phyloP scores from a whole-genome alignment of 2,888 invertebrate species.

The Arrhopalites spinosus region DNA sequence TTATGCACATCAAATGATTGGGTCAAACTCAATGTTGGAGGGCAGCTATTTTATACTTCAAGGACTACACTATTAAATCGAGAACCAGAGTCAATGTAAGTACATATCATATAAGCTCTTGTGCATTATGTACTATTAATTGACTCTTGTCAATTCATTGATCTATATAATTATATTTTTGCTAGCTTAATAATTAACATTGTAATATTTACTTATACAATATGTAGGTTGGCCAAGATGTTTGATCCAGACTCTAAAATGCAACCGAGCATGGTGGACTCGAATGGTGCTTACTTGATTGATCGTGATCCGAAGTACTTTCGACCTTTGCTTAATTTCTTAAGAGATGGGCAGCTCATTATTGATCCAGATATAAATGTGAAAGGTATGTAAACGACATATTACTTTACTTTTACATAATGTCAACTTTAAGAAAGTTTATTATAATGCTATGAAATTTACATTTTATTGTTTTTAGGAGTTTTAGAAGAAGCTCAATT shows the following conservation, averaged over 20 bases:
- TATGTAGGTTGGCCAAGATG: slow-evolving; percentile 68
- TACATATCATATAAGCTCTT: too few relatives aligned
- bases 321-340: slow-evolving; percentile 92
- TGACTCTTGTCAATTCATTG: too few relatives aligned
- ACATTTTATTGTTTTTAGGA: slow-evolving; percentile 57
- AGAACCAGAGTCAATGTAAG: slow-evolving; percentile 83
- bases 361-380: slow-evolving; percentile 82
- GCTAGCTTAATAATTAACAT: too few relatives aligned
- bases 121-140: too few relatives aligned
- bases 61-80: slow-evolving; percentile 73
- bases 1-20: slow-evolving; percentile 69
- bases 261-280: slow-evolving; percentile 73
- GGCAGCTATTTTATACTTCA: slow-evolving; percentile 76
- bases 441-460: too few relatives aligned
- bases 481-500: slow-evolving; percentile 86
- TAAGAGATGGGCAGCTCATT: slow-evolving; percentile 89
- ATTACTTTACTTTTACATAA: too few relatives aligned
- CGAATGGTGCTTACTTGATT: slow-evolving; percentile 84
- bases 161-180: too few relatives aligned
- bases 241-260: slow-evolving; percentile 57
- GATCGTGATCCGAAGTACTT: slow-evolving; percentile 93
- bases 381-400: too few relatives aligned
- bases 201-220: too few relatives aligned
- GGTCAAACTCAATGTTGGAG: slow-evolving; percentile 91
- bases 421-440: too few relatives aligned